phyloP scores from a whole-genome alignment of 2,113 vertebrate genomes.

The Natator depressus region DNA sequence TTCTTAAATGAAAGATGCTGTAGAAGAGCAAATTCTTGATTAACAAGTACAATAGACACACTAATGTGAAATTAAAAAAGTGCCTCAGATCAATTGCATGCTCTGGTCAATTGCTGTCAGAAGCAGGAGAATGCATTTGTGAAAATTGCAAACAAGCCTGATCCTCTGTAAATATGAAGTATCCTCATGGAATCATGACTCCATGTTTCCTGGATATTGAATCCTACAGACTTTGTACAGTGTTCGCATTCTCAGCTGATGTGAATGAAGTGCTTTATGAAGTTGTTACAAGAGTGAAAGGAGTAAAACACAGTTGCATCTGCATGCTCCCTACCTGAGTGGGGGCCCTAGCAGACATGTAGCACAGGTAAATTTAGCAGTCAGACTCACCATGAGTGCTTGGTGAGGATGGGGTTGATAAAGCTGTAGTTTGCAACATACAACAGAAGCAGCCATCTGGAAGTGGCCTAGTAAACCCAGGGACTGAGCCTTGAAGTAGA shows the following conservation, averaged over 20 bases:
- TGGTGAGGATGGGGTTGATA: neutral
- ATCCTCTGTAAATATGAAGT: neutral
- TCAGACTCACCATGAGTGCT: neutral
- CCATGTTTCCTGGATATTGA: neutral
- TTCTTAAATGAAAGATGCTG: neutral
- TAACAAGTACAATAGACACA: neutral
- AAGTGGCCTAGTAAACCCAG: neutral
- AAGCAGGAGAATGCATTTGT: neutral
- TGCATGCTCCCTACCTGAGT: neutral
- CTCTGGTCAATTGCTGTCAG: neutral
- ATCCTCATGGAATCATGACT: neutral
- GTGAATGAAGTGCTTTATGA: neutral
- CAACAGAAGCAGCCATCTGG: neutral
- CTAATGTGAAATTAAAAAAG: neutral
- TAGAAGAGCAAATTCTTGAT: neutral
- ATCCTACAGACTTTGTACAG: neutral
- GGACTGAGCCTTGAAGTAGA: neutral
- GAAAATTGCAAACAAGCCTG: neutral
- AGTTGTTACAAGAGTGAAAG: conserved; percentile 3
- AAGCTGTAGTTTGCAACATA: neutral
- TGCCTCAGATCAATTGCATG: neutral
- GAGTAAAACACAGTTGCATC: neutral
- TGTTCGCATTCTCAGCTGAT: neutral
- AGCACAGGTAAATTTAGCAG: neutral
- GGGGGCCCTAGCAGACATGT: neutral